Evolutionary conservation across 2,888 invertebrate species (phyloP).

Genomic region (Orchesella flavescens): DNA sequence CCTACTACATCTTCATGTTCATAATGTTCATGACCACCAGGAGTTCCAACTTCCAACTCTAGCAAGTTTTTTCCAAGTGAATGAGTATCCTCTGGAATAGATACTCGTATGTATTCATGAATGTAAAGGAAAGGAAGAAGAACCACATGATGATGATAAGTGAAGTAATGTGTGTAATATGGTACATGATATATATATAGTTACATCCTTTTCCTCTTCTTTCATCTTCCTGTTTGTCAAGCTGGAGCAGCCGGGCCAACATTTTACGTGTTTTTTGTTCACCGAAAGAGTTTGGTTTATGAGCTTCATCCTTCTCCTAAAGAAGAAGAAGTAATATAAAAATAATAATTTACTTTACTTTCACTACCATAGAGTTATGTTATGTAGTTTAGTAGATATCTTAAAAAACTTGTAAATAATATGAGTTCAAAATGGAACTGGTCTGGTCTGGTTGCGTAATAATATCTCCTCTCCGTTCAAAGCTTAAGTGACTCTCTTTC

Average conservation of each 20-base stretch:
- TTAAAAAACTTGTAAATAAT: slow-evolving; percentile 20
- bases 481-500: slow-evolving; percentile 20
- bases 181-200: background rate
- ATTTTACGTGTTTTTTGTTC: too few relatives aligned
- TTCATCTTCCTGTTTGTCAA: slow-evolving; percentile 7
- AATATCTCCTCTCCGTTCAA: slow-evolving; percentile 14
- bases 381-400: background rate
- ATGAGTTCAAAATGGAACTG: slow-evolving; percentile 34
- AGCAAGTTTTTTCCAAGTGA: background rate
- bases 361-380: background rate
- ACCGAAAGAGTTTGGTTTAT: slow-evolving; percentile 29
- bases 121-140: background rate
- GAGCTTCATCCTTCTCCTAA: slow-evolving; percentile 26
- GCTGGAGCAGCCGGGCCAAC: background rate
- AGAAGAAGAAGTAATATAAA: slow-evolving; percentile 26
- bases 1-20: too few relatives aligned
- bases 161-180: background rate
- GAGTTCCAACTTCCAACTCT: background rate
- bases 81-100: background rate
- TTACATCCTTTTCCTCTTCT: slow-evolving; percentile 1
- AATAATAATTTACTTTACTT: slow-evolving; percentile 45
- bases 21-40: too few relatives aligned
- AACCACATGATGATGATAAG: background rate
- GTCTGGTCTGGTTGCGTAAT: background rate
- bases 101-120: background rate